phyloP scores from a whole-genome alignment of 2,797 vertebrate genomes.

The Melanotaenia maccullochi region DNA sequence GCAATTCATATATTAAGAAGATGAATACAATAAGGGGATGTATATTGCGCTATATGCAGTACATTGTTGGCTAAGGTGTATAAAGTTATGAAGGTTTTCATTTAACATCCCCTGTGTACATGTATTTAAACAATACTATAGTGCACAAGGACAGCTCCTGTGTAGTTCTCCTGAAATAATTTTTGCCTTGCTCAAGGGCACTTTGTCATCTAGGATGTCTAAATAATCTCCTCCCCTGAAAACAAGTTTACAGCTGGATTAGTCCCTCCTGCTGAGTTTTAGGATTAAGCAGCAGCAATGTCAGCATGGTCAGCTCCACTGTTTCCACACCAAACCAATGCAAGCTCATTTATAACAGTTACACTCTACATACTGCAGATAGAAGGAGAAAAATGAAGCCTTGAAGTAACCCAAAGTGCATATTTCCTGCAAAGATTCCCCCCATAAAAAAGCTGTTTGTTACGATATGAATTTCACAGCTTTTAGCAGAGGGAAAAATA shows the following conservation, averaged over 20 bases:
- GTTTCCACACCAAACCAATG: conserved; percentile 12
- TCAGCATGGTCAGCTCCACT: conserved; percentile 19
- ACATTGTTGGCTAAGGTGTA: not conserved
- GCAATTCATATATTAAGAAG: not conserved
- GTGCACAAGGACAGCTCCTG: not conserved
- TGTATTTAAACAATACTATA: conserved; percentile 8
- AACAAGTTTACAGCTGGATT: conserved; percentile 42
- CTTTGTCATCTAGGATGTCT: conserved; percentile 13
- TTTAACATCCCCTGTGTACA: not conserved
- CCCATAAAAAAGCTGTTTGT: conserved; percentile 24
- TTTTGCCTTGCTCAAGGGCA: conserved; percentile 26
- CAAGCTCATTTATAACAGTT: conserved; percentile 26
- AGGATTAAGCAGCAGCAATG: conserved; percentile 28
- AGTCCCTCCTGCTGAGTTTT: conserved; percentile 30
- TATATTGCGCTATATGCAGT: conserved; percentile 4
- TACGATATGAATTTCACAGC: conserved; percentile 13
- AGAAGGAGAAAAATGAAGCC: not conserved
- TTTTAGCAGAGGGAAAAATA: conserved; percentile 27
- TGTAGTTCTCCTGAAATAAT: not conserved
- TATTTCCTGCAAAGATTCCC: conserved; percentile 15
- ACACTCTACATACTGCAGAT: conserved; percentile 2
- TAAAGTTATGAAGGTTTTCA: not conserved
- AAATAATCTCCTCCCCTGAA: conserved; percentile 20
- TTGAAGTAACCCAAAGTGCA: conserved; percentile 17
- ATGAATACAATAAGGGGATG: not conserved